Evolutionary conservation across 1,140 invertebrate species (phyloP).

Genomic region (Melipona quadrifasciata): DNA sequence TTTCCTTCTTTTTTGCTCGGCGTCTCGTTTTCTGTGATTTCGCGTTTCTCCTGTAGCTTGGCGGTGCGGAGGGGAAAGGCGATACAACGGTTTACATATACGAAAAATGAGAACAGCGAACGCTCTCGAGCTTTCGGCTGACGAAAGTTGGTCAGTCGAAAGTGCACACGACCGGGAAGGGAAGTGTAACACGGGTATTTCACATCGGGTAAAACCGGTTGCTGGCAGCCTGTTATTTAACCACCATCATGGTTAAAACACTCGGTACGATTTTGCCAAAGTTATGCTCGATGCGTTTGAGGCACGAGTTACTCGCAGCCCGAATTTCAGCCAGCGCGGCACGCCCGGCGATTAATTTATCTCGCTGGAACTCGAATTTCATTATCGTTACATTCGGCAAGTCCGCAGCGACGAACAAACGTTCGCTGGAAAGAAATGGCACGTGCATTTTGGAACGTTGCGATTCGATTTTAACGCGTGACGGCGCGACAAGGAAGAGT

Average conservation of each 20-base stretch:
- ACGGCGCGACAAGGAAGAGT: neutral
- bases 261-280: constrained; percentile 5
- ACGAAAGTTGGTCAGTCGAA: neutral
- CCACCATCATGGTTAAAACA: constrained; percentile 2
- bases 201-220: constrained; percentile 7
- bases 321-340: neutral
- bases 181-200: constrained; percentile 15
- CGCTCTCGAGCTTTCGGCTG: neutral
- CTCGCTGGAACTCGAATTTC: neutral
- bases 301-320: constrained; percentile 4
- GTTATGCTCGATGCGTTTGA: constrained; percentile 5
- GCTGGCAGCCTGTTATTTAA: neutral
- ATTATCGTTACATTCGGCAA: too few relatives aligned
- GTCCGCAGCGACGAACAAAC: neutral
- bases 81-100: neutral
- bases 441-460: neutral
- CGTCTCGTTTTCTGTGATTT: neutral
- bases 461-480: neutral
- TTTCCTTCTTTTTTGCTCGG: neutral
- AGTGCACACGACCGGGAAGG: too few relatives aligned
- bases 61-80: too few relatives aligned
- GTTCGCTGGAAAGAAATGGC: neutral
- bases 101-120: neutral
- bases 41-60: neutral
- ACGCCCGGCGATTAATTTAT: constrained; percentile 23